Evolutionary conservation across 2,797 vertebrate species (phyloP), one percentile per base, ranked within the genome.

Genomic region (Eospalax fontanierii): DNA sequence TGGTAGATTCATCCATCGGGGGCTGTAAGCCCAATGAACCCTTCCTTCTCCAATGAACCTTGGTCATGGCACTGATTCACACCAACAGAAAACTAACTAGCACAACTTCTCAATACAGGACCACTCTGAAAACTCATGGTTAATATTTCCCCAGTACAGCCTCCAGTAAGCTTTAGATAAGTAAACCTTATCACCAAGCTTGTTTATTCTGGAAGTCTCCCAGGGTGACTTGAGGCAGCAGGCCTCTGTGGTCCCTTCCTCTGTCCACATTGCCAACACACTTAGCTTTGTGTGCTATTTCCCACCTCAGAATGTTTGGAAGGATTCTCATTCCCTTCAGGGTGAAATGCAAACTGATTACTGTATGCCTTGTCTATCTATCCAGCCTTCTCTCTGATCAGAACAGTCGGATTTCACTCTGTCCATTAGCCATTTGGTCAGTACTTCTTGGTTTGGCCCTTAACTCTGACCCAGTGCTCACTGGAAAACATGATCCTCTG

Each of bases 291-390:
- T 24, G 38, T 9, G 19, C 38, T 8, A 3, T 28, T 83, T 87
- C 50, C 61, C 70, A 54, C 61, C 78, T 89, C 19, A 57, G 35
- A 87, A 86, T 11, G 38, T 19, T 54, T 61, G 8, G 63, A 90
- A 91, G 46, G 43, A 91, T 46, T 84, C 68, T 46, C 68, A 33
- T 82, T 91, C 61, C 33, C 50, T 54, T 87, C 30, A 74, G 63
- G 40, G 85, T 63, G 84, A 86, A 91, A 66, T 71, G 63, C 65
- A 82, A 26, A 71, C 50, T 85, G 73, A 61, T 54, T 28, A 61
- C 26, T 71, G 59, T 65, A 46, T n/a, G 14, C 2, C 19, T 10
- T 63, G 30, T 76, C 0, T 6, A 19, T 35, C 75, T 30, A 24
- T 59, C 46, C 14, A 50, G 28, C 6, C 33, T 88, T 38, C 63